phyloP scores from a whole-genome alignment of 2,888 invertebrate genomes.

The Drosophila prolongata region DNA sequence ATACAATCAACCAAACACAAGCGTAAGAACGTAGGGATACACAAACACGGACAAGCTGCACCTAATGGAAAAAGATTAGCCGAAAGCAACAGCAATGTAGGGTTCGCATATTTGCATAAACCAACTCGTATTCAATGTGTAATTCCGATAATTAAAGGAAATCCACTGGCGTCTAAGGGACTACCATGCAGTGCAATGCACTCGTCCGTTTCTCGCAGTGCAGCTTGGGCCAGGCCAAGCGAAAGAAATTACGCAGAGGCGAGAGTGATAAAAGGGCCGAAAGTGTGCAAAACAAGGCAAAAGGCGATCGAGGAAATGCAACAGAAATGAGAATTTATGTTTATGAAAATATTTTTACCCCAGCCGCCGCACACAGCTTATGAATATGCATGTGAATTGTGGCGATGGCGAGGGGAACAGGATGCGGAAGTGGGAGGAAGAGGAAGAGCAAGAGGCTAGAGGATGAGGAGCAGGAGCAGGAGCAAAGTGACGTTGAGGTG shows the following conservation, averaged over 20 bases:
- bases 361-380: conserved; percentile 36
- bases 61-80: conserved; percentile 49
- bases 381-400: conserved; percentile 40
- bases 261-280: conserved; percentile 59
- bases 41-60: conserved; percentile 17
- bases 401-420: conserved; percentile 12
- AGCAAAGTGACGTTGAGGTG: conserved; percentile 40
- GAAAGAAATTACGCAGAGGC: conserved; percentile 63
- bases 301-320: conserved; percentile 73
- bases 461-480: neutral
- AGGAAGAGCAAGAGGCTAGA: neutral
- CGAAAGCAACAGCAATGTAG: conserved; percentile 25
- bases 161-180: neutral
- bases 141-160: conserved; percentile 35
- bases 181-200: neutral
- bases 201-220: conserved; percentile 19
- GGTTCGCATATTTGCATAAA: conserved; percentile 28
- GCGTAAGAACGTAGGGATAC: conserved; percentile 9
- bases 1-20: conserved; percentile 16
- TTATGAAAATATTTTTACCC: conserved; percentile 65
- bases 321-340: conserved; percentile 78
- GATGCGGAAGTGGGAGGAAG: conserved; percentile 45
- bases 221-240: conserved; percentile 27
- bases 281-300: conserved; percentile 50
- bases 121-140: conserved; percentile 27